These are phyloP conservation scores for Gymnothorax javanicus DNA, from an alignment of 2,797 vertebrate species.

Conservation along the genomic window DNA sequence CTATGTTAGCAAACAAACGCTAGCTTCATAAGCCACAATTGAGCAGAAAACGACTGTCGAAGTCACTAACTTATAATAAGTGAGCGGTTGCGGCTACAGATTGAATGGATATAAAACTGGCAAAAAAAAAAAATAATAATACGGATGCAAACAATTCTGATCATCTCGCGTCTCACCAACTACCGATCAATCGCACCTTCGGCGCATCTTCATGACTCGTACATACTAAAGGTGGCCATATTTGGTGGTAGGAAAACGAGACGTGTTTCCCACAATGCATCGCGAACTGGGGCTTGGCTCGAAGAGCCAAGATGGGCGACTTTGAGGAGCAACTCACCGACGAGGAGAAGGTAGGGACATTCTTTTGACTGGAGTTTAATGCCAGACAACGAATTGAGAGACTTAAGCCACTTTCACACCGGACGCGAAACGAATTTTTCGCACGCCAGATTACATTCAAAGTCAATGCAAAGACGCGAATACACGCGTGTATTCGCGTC, in stretches of 20 bases:
- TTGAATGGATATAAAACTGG: background rate
- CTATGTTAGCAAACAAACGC: background rate
- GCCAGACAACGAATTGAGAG: background rate
- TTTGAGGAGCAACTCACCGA: conserved; percentile 86
- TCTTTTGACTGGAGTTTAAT: conserved; percentile 31
- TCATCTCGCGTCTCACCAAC: background rate
- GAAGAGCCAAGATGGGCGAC: conserved; percentile 89
- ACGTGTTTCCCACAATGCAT: conserved; percentile 31
- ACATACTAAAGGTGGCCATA: conserved; percentile 1
- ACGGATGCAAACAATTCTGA: background rate
- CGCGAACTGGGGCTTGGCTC: conserved; percentile 50
- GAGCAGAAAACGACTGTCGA: background rate
- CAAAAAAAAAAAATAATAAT: background rate
- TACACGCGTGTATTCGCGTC: too few species aligned
- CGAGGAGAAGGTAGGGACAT: conserved; percentile 85
- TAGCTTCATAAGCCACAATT: background rate
- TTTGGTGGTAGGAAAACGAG: background rate
- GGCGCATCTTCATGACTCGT: background rate
- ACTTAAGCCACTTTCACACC: too few species aligned
- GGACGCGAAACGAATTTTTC: too few species aligned
- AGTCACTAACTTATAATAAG: background rate
- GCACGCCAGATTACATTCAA: too few species aligned
- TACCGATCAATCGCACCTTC: background rate
- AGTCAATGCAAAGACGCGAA: too few species aligned
- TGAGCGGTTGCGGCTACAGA: background rate